Evolutionary conservation across 2,888 invertebrate genomes (phyloP).

Genomic region (Idaea aversata): DNA sequence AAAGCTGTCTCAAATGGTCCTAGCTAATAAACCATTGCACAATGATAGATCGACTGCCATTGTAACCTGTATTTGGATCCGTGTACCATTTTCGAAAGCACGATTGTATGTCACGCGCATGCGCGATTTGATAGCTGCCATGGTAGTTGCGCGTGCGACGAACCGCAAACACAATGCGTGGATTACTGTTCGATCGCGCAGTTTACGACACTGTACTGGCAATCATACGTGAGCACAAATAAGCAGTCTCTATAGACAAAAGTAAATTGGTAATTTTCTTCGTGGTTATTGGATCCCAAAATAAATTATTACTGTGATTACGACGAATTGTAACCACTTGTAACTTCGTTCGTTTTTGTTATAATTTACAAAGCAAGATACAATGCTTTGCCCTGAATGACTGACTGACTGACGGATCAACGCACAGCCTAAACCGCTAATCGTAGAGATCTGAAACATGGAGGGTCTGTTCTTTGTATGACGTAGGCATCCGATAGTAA

Average conservation of each 20-base stretch:
- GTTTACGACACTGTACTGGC: constrained; percentile 50
- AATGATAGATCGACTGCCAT: constrained; percentile 38
- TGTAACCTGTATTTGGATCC: constrained; percentile 42
- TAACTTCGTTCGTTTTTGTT: constrained; percentile 8
- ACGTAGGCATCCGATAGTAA: too few species aligned
- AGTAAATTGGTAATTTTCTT: not conserved
- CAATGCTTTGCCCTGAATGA: not conserved
- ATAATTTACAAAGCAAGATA: not conserved
- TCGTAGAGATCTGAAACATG: too few species aligned
- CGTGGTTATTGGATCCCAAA: too few species aligned
- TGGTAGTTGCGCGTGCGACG: constrained; percentile 57
- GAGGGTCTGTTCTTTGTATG: too few species aligned
- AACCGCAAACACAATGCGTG: constrained; percentile 55
- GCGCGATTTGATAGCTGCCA: constrained; percentile 51
- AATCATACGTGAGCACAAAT: constrained; percentile 39
- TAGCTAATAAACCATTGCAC: constrained; percentile 35
- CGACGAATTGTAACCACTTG: constrained; percentile 14
- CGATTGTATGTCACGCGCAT: constrained; percentile 47
- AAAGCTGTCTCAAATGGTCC: constrained; percentile 23
- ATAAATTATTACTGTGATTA: too few species aligned
- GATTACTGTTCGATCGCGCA: constrained; percentile 41
- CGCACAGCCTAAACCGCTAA: too few species aligned
- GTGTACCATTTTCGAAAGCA: constrained; percentile 32
- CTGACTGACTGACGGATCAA: too few species aligned
- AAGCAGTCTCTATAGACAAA: constrained; percentile 28